These are phyloP conservation scores for Zygothrica quintamaculata DNA, from an alignment of 2,888 invertebrate species.

Conservation along the genomic window DNA sequence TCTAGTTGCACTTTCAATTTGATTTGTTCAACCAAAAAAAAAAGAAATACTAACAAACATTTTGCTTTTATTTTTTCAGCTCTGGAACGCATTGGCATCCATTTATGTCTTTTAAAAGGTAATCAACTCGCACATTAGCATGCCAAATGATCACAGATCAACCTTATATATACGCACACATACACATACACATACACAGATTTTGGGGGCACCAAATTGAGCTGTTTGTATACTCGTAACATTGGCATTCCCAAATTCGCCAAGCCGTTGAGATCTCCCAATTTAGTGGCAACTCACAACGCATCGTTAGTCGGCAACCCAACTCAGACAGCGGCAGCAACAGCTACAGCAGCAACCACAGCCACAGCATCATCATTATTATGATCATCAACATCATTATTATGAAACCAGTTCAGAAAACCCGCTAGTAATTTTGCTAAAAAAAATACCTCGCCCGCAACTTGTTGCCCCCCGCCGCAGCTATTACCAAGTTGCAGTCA, in stretches of 20 bases:
- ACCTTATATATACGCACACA: conserved; percentile 18
- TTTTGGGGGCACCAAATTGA: conserved; percentile 44
- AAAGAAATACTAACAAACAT: neutral
- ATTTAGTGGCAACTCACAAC: conserved; percentile 44
- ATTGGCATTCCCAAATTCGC: conserved; percentile 47
- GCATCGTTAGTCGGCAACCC: conserved; percentile 42
- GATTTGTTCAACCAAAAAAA: neutral
- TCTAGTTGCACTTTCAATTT: conserved; percentile 48
- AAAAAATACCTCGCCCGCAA: conserved; percentile 29
- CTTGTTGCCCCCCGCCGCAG: neutral
- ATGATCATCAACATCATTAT: conserved; percentile 29
- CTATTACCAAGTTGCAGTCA: conserved; percentile 15
- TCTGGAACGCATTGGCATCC: conserved; percentile 41
- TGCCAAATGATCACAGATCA: conserved; percentile 30
- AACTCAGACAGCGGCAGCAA: conserved; percentile 23
- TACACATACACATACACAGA: conserved; percentile 10
- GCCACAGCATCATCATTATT: conserved; percentile 27
- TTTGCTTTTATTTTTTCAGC: conserved; percentile 26
- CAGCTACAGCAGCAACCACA: no score
- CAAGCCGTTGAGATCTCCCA: conserved; percentile 39
- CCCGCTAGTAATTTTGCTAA: conserved; percentile 31
- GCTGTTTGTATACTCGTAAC: conserved; percentile 32
- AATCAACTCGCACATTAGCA: conserved; percentile 63
- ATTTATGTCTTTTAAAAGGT: conserved; percentile 76
- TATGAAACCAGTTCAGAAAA: conserved; percentile 68